Evolutionary conservation across 1,140 invertebrate species (phyloP).

Genomic region (Drosophila ficusphila): DNA sequence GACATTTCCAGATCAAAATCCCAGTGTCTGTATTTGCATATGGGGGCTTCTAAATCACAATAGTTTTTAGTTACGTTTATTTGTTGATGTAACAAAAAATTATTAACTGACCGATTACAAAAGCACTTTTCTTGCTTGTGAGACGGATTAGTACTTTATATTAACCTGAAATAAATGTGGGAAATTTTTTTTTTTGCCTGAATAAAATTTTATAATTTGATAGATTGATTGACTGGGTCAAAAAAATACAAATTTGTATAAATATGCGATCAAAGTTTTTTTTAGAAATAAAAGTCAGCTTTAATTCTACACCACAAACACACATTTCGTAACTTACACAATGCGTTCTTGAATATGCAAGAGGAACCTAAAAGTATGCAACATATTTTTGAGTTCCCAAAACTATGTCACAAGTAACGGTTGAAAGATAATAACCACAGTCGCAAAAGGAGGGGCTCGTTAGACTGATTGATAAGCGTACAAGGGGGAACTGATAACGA

Average conservation of each 20-base stretch:
- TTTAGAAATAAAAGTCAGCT: too few species aligned
- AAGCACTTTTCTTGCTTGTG: too few species aligned
- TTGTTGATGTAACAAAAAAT: neutral
- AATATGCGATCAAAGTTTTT: too few species aligned
- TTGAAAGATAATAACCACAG: neutral
- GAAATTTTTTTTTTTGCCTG: too few species aligned
- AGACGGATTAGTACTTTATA: too few species aligned
- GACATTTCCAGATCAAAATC: neutral
- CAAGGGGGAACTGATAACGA: neutral
- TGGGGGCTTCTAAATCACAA: neutral
- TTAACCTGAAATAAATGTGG: too few species aligned
- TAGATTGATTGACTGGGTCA: too few species aligned
- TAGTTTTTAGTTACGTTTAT: too few species aligned
- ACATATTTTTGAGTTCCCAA: neutral
- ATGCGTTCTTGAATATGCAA: neutral
- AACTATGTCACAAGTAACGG: neutral
- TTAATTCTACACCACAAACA: slow-evolving; percentile 1
- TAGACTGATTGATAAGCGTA: slow-evolving; percentile 5
- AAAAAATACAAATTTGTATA: too few species aligned
- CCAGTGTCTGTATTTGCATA: neutral
- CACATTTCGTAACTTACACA: neutral
- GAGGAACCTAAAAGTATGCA: slow-evolving; percentile 26
- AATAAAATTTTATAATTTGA: too few species aligned
- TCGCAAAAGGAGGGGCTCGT: slow-evolving; percentile 22
- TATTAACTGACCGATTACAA: too few species aligned